Base-by-base conservation (phyloP, 2,888 invertebrate species). In the Caenorhabditis macrosperma region DNA sequence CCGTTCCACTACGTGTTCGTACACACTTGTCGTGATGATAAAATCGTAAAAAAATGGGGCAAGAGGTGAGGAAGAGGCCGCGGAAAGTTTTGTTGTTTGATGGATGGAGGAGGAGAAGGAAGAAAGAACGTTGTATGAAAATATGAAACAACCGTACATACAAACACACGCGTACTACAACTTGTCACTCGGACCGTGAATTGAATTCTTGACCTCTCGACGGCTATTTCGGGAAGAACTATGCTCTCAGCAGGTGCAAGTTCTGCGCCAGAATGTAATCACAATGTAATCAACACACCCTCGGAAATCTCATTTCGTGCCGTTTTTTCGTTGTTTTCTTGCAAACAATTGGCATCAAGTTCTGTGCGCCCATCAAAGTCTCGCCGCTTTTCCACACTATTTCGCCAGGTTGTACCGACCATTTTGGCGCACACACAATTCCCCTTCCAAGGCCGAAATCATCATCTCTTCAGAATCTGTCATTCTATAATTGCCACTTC, bases 21-120 rank as follows among this genome's bases (percentile, higher is more conserved):
- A n/a, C 33, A n/a, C n/a, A n/a, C n/a, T n/a, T n/a, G n/a, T n/a
- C n/a, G n/a, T n/a, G 48, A 68, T 68, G 59, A 50, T 50, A 33
- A 44, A 55, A 41, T 55, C 64, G 64, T 66, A 66, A 66, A 52
- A 66, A 66, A 52, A 50, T 30, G 15, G 28, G 38, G 24, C 15
- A 46, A 61, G 17, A 61, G 38, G 22, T n/a, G 46, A 35, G 28
- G 5, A 2, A 35, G 35, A 10, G 24, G 17, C 30, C 35, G 17
- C 17, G 17, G 26, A 15, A 26, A 15, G 12, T 24, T 63, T 54
- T 64, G n/a, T 38, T 52, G 24, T 35, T n/a, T 2, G 28, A 30
- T 30, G 26, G 33, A 22, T 46, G 6, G 20, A 26, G 44, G 24
- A 54, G 17, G 35, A 28, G 22, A 9, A 46, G 33, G 33, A 33